Base-by-base conservation (phyloP, 2,797 vertebrate species). In the Lithobates pipiens region DNA sequence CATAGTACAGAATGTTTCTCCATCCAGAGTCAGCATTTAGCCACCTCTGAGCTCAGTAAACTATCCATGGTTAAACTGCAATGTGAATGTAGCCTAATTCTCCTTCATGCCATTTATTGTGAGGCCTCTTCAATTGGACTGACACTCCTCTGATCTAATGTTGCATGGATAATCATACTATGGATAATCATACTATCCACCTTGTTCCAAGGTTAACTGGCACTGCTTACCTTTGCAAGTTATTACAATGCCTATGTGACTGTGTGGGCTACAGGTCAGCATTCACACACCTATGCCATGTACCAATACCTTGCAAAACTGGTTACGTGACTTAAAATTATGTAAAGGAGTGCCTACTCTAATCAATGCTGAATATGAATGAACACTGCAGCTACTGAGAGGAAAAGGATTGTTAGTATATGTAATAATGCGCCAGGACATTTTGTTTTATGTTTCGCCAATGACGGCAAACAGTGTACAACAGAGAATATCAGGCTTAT, bases 261-360 rank as follows among this genome's bases (percentile, higher is more conserved):
- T 86, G 79, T 76, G 68, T 85, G 77, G 34, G 80, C 42, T 82
- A 46, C 80, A 86, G 67, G 74, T 77, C 85, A 86, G 46, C 34
- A 72, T 15, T 67, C 74, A 75, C 80, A 71, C 85, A 72, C 85
- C 85, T 77, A 50, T 82, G 54, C 57, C 80, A 77, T 46, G 46
- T 50, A 67, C 54, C 50, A 70, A 74, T 25, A 82, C 57, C 79
- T 86, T 76, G 72, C 81, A 57, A 29, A 87, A 83, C 85, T 65
- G 81, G 85, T 87, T 87, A 29, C 29, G 80, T 83, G 57, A 76
- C 77, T 85, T 0, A 83, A 67, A 75, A 71, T 68, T 25, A 15
- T 39, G 75, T 69, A 46, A 29, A 78, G 80, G 67, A 74, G 75
- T 57, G 68, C 73, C 75, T 57, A 79, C 16, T 76, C 4, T 42